Base-by-base conservation (phyloP, 2,888 invertebrate species). In the Oscheius sp. region DNA sequence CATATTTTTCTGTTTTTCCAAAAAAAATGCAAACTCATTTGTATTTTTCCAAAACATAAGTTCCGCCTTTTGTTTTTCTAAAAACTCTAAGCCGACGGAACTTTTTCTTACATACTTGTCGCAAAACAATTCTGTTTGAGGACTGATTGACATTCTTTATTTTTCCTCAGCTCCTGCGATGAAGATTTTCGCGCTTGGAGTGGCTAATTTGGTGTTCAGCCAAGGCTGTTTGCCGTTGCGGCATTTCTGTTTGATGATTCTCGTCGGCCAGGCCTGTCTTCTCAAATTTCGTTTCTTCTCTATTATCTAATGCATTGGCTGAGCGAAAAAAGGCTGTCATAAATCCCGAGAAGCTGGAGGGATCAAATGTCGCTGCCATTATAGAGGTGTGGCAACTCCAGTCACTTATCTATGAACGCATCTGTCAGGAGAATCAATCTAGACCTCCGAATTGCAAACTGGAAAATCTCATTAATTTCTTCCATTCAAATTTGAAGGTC, bases 181-280 rank as follows among this genome's bases (percentile, higher is more conserved):
- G 61, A 42, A 15, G 61, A 61, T 61, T 61, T 61, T 61, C 61
- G 42, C 61, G 42, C 61, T 61, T 27, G 25, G 31, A 42, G 61
- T 61, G 61, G 61, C 45, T 61, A 61, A 61, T 61, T 61, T 45
- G 61, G 61, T 61, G 61, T 61, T 61, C 61, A 45, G 45, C 23
- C 61, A 20, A 31, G n/a, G n/a, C 61, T 61, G 61, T 61, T 61
- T 61, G 61, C 61, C 61, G 61, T 61, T 61, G 61, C 61, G 45
- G 61, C 61, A 61, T 61, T 61, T 61, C 45, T 61, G 61, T 61
- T 61, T 61, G 61, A 61, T 61, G 61, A 61, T 61, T 61, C 61
- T 15, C 61, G 45, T 61, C 61, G 61, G 61, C 61, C 27, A 42
- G 61, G 61, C 61, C 45, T 45, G 42, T 61, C 61, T 61, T 61